These are phyloP conservation scores for Anseranas semipalmata DNA, from an alignment of 2,113 vertebrate species.

Conservation along the genomic window DNA sequence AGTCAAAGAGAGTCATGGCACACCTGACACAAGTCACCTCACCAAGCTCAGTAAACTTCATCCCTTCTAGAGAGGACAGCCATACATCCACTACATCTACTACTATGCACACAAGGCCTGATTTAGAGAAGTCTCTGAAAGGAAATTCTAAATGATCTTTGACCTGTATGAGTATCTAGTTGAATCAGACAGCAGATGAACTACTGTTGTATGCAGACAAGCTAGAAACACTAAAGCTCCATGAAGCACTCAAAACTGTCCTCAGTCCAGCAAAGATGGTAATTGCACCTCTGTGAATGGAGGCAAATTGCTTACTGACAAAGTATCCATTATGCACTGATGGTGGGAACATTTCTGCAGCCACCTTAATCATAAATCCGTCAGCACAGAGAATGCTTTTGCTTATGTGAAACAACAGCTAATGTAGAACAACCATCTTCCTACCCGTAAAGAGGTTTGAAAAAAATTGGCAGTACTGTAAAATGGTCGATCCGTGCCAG, in stretches of 20 bases:
- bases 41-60: not conserved
- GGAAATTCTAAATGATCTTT: not conserved
- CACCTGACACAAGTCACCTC: not conserved
- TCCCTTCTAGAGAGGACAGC: not conserved
- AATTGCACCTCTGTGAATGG: not conserved
- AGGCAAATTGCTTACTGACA: not conserved
- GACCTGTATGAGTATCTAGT: not conserved
- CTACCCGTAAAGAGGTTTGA: not conserved
- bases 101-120: not conserved
- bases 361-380: slow-evolving; percentile 4
- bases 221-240: not conserved
- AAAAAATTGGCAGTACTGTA: not conserved
- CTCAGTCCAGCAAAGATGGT: not conserved
- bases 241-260: not conserved
- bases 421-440: not conserved
- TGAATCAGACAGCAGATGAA: not conserved
- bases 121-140: not conserved
- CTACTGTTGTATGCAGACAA: not conserved
- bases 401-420: not conserved
- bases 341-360: not conserved
- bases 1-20: not conserved
- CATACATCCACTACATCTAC: not conserved
- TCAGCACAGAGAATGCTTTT: not conserved
- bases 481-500: not conserved
- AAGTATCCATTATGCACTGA: not conserved